Conservation (phyloP, 2,113 vertebrate genomes). For the Heteronetta atricapilla region DNA sequence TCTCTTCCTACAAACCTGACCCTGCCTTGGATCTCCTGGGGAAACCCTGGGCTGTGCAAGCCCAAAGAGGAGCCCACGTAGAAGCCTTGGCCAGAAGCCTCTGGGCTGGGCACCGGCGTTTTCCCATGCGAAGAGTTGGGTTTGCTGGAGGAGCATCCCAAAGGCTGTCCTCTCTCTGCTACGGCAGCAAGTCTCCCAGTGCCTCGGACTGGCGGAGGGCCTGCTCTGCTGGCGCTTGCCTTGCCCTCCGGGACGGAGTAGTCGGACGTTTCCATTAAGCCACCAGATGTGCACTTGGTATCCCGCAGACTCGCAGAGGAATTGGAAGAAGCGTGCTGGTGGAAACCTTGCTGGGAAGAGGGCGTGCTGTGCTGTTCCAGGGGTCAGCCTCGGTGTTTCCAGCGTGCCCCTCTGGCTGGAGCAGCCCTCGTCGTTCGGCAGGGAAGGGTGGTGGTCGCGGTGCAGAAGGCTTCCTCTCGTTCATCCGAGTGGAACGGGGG, state of each 20-base stretch:
- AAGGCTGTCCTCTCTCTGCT: conserved; percentile 35
- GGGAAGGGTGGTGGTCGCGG: background rate
- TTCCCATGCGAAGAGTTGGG: conserved; percentile 28
- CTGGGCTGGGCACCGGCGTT: background rate
- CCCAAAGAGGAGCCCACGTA: conserved; percentile 36
- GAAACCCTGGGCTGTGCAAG: background rate
- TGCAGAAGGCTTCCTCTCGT: background rate
- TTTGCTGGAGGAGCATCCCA: conserved; percentile 46
- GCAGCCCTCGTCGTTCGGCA: background rate
- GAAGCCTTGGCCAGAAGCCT: conserved; percentile 15
- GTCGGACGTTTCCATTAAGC: conserved; percentile 18
- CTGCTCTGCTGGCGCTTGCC: conserved; percentile 27
- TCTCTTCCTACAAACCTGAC: conserved; percentile 53
- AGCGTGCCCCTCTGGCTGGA: background rate
- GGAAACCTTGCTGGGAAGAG: background rate
- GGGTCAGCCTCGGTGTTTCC: background rate
- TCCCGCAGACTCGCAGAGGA: background rate
- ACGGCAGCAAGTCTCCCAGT: conserved; percentile 38
- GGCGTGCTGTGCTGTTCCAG: background rate
- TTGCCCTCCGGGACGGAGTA: conserved; percentile 21
- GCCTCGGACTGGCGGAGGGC: conserved; percentile 33
- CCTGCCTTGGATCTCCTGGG: conserved; percentile 29
- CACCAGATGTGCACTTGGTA: conserved; percentile 28
- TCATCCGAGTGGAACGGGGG: background rate
- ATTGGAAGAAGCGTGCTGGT: background rate